These are phyloP conservation scores for Pachyseris speciosa DNA, from an alignment of 64 coral and sea anemone species.

Conservation along the genomic window DNA sequence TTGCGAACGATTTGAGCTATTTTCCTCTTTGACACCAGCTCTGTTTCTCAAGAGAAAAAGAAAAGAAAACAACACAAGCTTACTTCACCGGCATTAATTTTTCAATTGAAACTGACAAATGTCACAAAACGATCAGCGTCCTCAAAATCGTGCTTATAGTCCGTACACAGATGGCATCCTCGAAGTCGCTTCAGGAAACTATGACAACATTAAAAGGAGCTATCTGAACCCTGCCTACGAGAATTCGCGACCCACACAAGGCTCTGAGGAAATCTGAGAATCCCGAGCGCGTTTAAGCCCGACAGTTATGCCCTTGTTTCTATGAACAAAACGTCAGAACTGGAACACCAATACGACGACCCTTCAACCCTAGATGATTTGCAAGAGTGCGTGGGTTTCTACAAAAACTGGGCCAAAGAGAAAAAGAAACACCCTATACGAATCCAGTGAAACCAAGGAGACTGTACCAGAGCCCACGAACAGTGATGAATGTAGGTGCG, in stretches of 20 bases:
- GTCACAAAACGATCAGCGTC: neutral
- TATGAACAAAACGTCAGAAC: neutral
- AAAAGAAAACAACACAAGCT: neutral
- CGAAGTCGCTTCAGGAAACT: neutral
- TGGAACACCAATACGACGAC: neutral
- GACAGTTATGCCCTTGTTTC: neutral
- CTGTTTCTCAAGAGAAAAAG: too few species aligned
- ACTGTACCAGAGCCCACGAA: too few species aligned
- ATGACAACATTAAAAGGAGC: neutral
- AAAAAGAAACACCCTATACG: slow-evolving; percentile 5
- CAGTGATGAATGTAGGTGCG: neutral
- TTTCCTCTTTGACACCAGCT: too few species aligned
- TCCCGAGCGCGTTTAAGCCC: neutral
- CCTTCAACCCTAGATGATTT: neutral
- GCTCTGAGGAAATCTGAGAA: neutral
- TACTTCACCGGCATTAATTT: too few species aligned
- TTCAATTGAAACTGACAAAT: too few species aligned
- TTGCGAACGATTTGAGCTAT: too few species aligned
- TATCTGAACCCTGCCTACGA: slow-evolving; percentile 12
- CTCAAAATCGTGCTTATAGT: neutral
- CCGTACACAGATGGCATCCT: neutral
- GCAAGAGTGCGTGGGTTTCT: neutral
- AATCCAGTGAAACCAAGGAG: neutral
- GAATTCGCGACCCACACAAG: neutral
- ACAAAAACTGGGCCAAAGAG: neutral